Base-by-base conservation (phyloP, 2,888 invertebrate species). In the Ectemnius continuus region DNA sequence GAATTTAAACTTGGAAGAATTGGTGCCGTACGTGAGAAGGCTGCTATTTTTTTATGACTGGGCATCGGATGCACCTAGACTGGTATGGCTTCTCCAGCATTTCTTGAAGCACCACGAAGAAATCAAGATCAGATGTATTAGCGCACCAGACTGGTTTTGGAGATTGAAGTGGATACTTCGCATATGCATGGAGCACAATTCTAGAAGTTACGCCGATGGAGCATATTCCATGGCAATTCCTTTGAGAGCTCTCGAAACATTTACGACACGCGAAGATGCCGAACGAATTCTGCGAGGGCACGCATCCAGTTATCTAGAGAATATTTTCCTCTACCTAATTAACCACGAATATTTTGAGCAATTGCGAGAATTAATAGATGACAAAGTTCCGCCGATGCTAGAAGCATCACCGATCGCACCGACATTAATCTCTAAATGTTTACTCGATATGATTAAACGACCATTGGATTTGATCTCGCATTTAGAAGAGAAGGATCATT, bases 1-100 rank as follows among this genome's bases (percentile, higher is more conserved):
- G 56, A 78, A 78, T 47, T 89, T 94, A 69, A 81, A 45, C 58
- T 89, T 92, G 63, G 91, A 92, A 13, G 89, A 93, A 71, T 84
- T 95, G 56, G 91, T 92, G 71, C 91, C 92, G 65, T 92, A 96
- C 75, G 90, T 96, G 52, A 92, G 93, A 47, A 94, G 94, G 84
- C 91, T 97, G 58, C 90, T 96, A 79, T 97, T 96, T 89, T 97
- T 97, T 90, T 97, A 95, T 91, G 93, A 95, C 89, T 91, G 92
- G 64, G 91, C 92, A 68, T 91, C 92, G 80, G 97, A 97, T 92
- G 92, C 93, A 80, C 92, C 92, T 62, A 92, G 95, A 91, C 91
- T 96, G 91, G 87, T 92, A 52, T 90, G 90, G 88, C 82, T 92
- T 46, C 90, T 92, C 2, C 89, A 92, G 66, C 89, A 88, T 73